phyloP scores from a whole-genome alignment of 2,113 vertebrate genomes.

The Emydura subglobosa region DNA sequence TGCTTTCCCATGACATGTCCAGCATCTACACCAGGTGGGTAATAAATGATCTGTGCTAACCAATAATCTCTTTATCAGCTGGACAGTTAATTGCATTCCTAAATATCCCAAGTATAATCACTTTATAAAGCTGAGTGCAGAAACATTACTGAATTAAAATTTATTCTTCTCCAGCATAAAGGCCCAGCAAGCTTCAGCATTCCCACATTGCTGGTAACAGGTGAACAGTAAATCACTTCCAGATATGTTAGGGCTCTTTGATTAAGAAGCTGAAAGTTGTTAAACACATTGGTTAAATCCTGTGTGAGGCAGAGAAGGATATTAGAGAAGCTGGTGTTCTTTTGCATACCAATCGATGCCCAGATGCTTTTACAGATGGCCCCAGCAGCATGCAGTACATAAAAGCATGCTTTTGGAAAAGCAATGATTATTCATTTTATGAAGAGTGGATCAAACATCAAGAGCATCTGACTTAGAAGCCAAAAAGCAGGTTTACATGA shows the following conservation, averaged over 20 bases:
- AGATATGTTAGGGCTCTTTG: not conserved
- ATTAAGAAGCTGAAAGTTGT: not conserved
- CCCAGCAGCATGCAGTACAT: fast-evolving
- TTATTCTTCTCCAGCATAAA: conserved; percentile 19
- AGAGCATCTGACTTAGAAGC: not conserved
- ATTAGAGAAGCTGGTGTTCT: not conserved
- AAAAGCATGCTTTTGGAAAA: not conserved
- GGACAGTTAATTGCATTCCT: conserved; percentile 53
- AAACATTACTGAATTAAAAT: conserved; percentile 61
- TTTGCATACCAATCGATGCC: not conserved
- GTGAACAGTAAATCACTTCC: conserved; percentile 13
- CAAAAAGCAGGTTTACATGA: not conserved
- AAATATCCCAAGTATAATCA: conserved; percentile 51
- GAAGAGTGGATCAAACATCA: fast-evolving
- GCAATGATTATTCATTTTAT: not conserved
- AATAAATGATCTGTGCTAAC: conserved; percentile 56
- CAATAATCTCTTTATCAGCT: conserved; percentile 50
- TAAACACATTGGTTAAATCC: conserved; percentile 29
- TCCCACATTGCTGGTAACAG: not conserved
- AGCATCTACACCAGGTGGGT: conserved; percentile 4
- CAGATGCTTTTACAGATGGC: conserved; percentile 31
- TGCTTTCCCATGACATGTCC: not conserved
- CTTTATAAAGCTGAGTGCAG: conserved; percentile 28
- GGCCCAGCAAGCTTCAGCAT: not conserved
- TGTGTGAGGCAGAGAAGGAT: not conserved